phyloP scores from a whole-genome alignment of 2,888 invertebrate genomes.

The Steinernema hermaphroditum region DNA sequence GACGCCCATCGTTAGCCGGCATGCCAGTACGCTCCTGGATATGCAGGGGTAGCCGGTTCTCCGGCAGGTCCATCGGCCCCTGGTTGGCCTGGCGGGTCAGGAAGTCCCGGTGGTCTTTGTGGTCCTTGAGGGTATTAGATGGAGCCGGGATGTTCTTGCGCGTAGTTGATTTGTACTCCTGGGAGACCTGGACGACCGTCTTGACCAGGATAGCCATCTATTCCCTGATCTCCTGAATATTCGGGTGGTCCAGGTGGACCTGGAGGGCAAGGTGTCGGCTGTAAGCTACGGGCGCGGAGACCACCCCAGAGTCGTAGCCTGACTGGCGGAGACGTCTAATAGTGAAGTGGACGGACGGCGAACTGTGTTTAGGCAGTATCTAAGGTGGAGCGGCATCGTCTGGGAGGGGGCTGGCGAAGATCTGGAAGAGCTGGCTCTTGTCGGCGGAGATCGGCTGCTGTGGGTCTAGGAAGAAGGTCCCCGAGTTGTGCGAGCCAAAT shows the following conservation, averaged over 20 bases:
- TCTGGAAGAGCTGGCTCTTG: background rate
- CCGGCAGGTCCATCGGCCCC: slow-evolving; percentile 75
- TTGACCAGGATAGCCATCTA: background rate
- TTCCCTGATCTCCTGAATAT: background rate
- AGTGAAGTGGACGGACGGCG: background rate
- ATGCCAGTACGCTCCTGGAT: slow-evolving; percentile 73
- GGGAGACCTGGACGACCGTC: slow-evolving; percentile 23
- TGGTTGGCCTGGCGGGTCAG: slow-evolving; percentile 73
- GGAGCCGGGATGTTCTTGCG: slow-evolving; percentile 27
- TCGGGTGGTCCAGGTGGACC: slow-evolving; percentile 26
- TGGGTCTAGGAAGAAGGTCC: background rate
- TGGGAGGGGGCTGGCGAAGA: background rate
- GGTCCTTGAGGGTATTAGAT: slow-evolving; percentile 25
- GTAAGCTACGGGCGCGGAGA: background rate
- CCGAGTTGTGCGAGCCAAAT: background rate
- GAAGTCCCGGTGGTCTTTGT: slow-evolving; percentile 4
- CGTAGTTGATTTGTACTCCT: slow-evolving; percentile 14
- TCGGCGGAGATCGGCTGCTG: background rate
- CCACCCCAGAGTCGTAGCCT: background rate
- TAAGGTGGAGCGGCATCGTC: no score
- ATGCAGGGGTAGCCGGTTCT: slow-evolving; percentile 78
- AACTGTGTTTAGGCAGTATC: background rate
- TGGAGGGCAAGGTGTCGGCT: background rate
- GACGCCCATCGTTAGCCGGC: background rate
- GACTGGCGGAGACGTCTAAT: slow-evolving; percentile 3